phyloP scores from a whole-genome alignment of 2,888 invertebrate genomes.

The Apotomis capreana region DNA sequence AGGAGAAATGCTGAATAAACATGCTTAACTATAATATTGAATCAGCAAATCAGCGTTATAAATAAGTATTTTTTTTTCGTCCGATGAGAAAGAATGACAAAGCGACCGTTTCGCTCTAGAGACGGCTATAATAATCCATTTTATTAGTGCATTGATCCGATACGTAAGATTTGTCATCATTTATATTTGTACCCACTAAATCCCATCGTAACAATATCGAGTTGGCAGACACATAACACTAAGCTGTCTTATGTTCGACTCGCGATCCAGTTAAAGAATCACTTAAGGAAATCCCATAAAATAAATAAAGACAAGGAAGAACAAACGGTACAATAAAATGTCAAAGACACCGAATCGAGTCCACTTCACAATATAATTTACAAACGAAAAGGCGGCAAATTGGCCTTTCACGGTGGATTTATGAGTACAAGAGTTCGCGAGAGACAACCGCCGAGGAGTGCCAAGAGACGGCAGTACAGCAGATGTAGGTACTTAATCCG shows the following conservation, averaged over 20 bases:
- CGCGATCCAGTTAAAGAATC: neutral
- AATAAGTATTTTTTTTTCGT: too few relatives aligned
- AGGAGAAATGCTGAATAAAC: too few relatives aligned
- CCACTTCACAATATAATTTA: constrained; percentile 15
- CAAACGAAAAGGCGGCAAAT: constrained; percentile 31
- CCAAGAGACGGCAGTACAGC: constrained; percentile 18
- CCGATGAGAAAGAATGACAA: neutral
- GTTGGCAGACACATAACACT: neutral
- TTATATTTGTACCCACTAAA: neutral
- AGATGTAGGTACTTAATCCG: constrained; percentile 25
- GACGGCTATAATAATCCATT: constrained; percentile 32
- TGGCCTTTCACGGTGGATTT: constrained; percentile 27
- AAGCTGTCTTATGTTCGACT: neutral
- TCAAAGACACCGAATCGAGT: constrained; percentile 20
- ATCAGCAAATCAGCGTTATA: too few relatives aligned
- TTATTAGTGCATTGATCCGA: constrained; percentile 32
- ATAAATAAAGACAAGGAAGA: neutral
- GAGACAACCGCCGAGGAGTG: constrained; percentile 15
- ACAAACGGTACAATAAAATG: constrained; percentile 20
- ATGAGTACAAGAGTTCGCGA: constrained; percentile 24
- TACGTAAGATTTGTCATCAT: constrained; percentile 18
- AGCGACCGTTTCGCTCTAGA: constrained; percentile 19
- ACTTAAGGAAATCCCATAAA: constrained; percentile 1
- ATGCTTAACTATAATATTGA: too few relatives aligned
- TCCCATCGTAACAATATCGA: neutral